Base-by-base conservation (phyloP, 2,797 vertebrate genomes). In the Sebastes oblongus region DNA sequence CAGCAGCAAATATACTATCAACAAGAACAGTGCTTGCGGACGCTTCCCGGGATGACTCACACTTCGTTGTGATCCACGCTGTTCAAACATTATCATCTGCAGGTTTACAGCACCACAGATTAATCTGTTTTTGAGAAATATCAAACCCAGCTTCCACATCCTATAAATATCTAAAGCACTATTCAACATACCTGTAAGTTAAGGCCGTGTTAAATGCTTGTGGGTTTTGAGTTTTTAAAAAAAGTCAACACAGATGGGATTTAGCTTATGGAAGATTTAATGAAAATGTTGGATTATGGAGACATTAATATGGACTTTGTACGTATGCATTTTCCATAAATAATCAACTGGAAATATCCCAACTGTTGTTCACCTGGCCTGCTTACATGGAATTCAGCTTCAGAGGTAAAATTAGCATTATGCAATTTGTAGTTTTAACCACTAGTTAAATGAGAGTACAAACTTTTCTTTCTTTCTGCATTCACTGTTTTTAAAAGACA, bases 401-500 rank as follows among this genome's bases (percentile, higher is more conserved):
- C 36, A 66, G 34, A 77, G 74, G 86, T 73, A 29, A 86, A 90
- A 88, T 91, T 89, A 95, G 94, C 95, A 95, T 91, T 92, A 90
- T 91, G 87, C 87, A 88, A 72, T 83, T 88, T 66, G 69, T 84
- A 65, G 58, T 68, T 75, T 85, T 84, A 79, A 84, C 85, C 90
- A 87, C 83, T 86, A 85, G 90, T 58, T 88, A 92, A 89, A 89
- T 89, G 84, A 89, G 82, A 90, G 84, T 84, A 86, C 81, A 92
- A 50, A 56, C 74, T 69, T 85, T 86, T 91, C 88, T 85, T 86
- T 91, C 88, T 86, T 92, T 92, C 85, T 89, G 94, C 94, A 93
- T 95, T 96, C 91, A 87, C 66, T 70, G 60, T 66, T 91, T 91
- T 80, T 82, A 52, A 85, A 95, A 96, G 94, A 96, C 94, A 96